These are phyloP conservation scores for Ctenomys sociabilis DNA, from an alignment of 2,113 vertebrate genomes.

Conservation along the genomic window DNA sequence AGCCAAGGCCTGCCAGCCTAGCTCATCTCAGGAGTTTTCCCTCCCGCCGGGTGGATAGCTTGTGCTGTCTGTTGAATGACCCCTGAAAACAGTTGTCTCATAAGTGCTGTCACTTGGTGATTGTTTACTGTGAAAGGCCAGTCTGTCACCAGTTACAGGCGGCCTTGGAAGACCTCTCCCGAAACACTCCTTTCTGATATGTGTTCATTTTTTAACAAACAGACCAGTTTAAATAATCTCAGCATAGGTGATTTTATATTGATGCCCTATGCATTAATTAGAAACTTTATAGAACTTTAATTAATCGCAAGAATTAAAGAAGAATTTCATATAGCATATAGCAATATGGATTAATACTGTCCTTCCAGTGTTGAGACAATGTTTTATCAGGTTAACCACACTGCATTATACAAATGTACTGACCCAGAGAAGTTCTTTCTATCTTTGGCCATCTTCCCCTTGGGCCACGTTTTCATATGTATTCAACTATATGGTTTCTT, in stretches of 20 bases:
- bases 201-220: background rate
- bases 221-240: background rate
- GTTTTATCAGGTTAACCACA: background rate
- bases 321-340: background rate
- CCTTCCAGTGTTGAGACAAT: background rate
- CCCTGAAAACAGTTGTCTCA: background rate
- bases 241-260: slow-evolving; percentile 9
- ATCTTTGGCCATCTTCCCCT: slow-evolving; percentile 31
- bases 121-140: background rate
- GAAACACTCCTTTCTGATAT: background rate
- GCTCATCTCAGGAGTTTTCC: background rate
- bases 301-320: slow-evolving; percentile 11
- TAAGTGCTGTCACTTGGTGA: background rate
- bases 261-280: background rate
- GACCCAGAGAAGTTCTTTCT: slow-evolving; percentile 20
- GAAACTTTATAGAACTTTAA: background rate
- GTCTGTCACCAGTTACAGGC: background rate
- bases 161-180: background rate
- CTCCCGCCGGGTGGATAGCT: background rate
- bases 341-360: background rate
- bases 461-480: background rate
- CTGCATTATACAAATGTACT: background rate
- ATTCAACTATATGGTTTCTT: background rate
- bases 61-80: background rate
- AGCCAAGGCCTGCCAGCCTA: fast-evolving